A percentile compares a stretch with the other conserved stretches of the same genome.
Evolutionary conservation across 2,797 vertebrate species (phyloP).

Genomic region (Spinus pinus): DNA sequence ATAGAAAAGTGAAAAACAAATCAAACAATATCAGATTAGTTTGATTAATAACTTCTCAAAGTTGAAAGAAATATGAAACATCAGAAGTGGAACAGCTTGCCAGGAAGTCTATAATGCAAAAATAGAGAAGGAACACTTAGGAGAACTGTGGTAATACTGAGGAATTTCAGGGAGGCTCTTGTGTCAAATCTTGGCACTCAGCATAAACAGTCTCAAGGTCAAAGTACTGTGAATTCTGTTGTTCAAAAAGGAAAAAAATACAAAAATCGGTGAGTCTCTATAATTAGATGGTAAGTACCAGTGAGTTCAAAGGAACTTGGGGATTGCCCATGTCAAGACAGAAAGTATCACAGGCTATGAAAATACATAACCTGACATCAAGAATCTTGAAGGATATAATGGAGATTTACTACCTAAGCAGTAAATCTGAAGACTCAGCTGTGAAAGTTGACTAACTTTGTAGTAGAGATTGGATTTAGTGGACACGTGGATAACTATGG

Average conservation of each 20-base stretch:
- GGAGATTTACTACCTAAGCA: background rate
- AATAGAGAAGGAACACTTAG: background rate
- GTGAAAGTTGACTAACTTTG: background rate
- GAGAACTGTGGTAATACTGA: background rate
- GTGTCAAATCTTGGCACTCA: background rate
- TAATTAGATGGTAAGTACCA: background rate
- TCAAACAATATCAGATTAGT: background rate
- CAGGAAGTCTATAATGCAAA: background rate
- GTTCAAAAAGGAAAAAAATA: background rate
- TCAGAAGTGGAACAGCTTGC: background rate
- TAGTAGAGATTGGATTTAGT: background rate
- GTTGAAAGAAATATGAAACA: background rate
- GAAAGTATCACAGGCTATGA: background rate
- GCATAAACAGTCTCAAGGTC: background rate
- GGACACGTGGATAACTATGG: fast-evolving
- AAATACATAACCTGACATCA: background rate
- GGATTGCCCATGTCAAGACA: background rate
- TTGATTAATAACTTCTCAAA: background rate
- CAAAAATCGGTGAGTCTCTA: background rate
- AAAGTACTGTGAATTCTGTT: background rate
- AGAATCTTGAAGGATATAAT: background rate
- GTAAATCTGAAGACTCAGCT: background rate
- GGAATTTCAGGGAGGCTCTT: background rate
- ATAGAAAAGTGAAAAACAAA: background rate
- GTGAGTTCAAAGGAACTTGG: background rate